phyloP scores from a whole-genome alignment of 2,113 vertebrate genomes.

The Colinus virginianus region DNA sequence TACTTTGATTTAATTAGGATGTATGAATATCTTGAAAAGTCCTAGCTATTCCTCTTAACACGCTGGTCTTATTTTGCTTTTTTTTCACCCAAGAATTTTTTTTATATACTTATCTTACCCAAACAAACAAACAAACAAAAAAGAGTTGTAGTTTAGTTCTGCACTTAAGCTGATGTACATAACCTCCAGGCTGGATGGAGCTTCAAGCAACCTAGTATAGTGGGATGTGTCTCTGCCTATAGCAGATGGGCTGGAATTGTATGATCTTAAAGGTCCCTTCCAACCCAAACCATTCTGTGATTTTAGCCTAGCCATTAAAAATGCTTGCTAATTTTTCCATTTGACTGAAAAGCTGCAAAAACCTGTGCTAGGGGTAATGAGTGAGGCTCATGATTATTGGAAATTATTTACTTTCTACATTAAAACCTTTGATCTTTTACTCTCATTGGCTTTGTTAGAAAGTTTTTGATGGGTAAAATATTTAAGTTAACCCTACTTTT shows the following conservation, averaged over 20 bases:
- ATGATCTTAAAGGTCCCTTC: too few species aligned
- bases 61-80: not conserved
- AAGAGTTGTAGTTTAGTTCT: not conserved
- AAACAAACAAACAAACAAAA: too few species aligned
- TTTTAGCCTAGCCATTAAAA: not conserved
- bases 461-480: slow-evolving; percentile 39
- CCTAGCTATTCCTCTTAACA: not conserved
- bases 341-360: not conserved
- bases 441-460: not conserved
- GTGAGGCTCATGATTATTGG: not conserved
- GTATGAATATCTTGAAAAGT: not conserved
- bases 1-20: not conserved
- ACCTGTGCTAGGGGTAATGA: not conserved
- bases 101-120: not conserved
- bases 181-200: not conserved
- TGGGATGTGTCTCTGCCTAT: too few species aligned
- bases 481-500: slow-evolving; percentile 1
- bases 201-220: too few species aligned
- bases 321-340: not conserved
- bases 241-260: too few species aligned
- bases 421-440: not conserved
- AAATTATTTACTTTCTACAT: slow-evolving; percentile 11
- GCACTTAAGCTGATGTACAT: not conserved
- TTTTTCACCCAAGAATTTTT: not conserved
- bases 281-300: too few species aligned